These are phyloP conservation scores for Lepisosteus oculatus DNA, from an alignment of 2,113 vertebrate species.

Conservation along the genomic window DNA sequence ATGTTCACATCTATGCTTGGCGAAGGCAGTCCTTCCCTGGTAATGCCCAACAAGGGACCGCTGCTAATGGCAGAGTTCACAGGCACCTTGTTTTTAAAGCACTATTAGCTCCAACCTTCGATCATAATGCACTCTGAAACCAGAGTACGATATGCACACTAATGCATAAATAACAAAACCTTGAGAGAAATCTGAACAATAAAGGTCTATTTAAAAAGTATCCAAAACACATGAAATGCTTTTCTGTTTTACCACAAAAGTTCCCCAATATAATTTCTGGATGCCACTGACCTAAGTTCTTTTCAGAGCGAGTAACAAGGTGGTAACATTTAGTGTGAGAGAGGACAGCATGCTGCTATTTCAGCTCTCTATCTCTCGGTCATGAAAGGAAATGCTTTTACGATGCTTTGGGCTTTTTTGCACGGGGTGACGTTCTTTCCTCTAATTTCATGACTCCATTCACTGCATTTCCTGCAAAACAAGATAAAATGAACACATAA, in stretches of 20 bases:
- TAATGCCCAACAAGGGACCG: no score
- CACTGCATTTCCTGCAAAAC: constrained; percentile 52
- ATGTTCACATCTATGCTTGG: no score
- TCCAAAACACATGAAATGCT: not conserved
- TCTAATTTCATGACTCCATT: constrained; percentile 70
- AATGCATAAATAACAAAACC: no score
- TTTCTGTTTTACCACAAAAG: not conserved
- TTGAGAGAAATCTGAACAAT: no score
- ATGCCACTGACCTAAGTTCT: constrained; percentile 17
- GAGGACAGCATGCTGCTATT: constrained; percentile 33
- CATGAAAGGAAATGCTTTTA: constrained; percentile 36
- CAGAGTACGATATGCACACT: no score
- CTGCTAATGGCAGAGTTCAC: no score
- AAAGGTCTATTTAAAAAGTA: not conserved
- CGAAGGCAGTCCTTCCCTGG: no score
- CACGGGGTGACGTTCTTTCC: constrained; percentile 64
- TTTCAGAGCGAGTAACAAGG: constrained; percentile 39
- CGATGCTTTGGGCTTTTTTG: constrained; percentile 70
- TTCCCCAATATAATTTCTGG: no score
- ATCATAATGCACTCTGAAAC: no score
- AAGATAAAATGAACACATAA: constrained; percentile 9
- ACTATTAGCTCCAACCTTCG: no score
- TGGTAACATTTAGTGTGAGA: constrained; percentile 35
- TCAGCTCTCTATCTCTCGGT: constrained; percentile 8
- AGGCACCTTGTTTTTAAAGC: no score